Evolutionary conservation across 2,888 invertebrate genomes (phyloP), one percentile per base, ranked within the genome.

Genomic region (Petrophora chlorosata): DNA sequence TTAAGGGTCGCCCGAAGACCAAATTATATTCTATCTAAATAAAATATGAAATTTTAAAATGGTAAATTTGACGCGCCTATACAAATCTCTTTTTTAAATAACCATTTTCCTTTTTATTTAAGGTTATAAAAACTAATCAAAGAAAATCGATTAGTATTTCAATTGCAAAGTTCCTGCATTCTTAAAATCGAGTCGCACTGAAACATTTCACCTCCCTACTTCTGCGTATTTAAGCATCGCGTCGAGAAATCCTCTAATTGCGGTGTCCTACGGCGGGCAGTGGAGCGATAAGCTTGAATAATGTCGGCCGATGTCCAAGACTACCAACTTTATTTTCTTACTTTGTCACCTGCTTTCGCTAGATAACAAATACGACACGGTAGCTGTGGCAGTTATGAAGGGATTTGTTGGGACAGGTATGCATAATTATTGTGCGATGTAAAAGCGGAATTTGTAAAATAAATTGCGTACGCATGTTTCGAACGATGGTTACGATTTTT

Each of bases 251-350:
- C 73, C 78, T 80, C 79, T 88, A 88, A 89, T 89, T 88, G 86
- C 82, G 81, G 79, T 67, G 75, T 79, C 82, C 73, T 66, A 66
- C 62, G 65, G 59, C 62, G 62, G 54, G 68, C 63, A 65, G 59
- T 61, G 55, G 61, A 43, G 62, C 76, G 88, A 89, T 89, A 88
- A 89, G 87, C 87, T 82, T 87, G 88, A 89, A 85, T 87, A 82
- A 88, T 87, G 87, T 82, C 76, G 70, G 63, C 69, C 75, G 68
- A 76, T 81, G 87, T 82, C 85, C 85, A 73, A 82, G 82, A 77
- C 69, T 69, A 48, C 57, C 58, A 74, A 85, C 79, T 86, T 58
- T 48, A 52, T 61, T 52, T 51, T 57, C 62, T 50, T 50, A 50
- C 39, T 56, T 60, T 82, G 80, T 85, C 82, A 85, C 86, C 85